Base-by-base conservation (phyloP, 2,797 vertebrate species). In the Silurus aristotelis region DNA sequence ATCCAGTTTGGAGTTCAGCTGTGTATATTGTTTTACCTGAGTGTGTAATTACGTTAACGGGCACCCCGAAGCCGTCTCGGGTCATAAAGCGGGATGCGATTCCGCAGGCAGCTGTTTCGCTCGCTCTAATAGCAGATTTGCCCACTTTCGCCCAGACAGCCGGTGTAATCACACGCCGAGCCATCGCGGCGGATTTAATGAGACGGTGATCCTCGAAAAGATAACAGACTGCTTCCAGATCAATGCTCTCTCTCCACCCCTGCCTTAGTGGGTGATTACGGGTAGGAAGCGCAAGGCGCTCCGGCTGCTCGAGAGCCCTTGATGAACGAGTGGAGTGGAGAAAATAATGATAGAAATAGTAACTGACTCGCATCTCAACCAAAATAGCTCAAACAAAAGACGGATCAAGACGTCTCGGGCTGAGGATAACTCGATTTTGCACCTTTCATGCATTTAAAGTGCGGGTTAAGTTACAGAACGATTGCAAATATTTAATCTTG, bases 211-310 rank as follows among this genome's bases (percentile, higher is more conserved):
- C 73, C 79, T 68, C 56, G 76, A 60, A 78, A 71, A 83, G 87
- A 87, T 86, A 80, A 87, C 46, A 3, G 76, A 60, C 75, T 72
- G 48, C 84, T 88, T 82, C 66, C 83, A 82, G 84, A 85, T 89
- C 87, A 88, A 46, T 80, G 70, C 52, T 15, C 84, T 87, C 81
- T 86, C 80, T 84, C 85, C 85, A 56, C 64, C 75, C 61, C 64
- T 78, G 46, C 79, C 79, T 72, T 71, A 56, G 83, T 55, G 85
- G 70, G 79, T 84, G 87, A 86, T 89, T 88, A 87, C 60, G 61
- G 46, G 52, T 61, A 20, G 71, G 55, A 58, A 76, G 83, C 81
- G 27, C 67, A 12, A 64, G 31, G 25, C 61, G 64, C 87, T 85
- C 38, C 12, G 38, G 80, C 68, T 31, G 38, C 72, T 58, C 67